phyloP scores from a whole-genome alignment of 2,888 invertebrate species.

The Machimus atricapillus region DNA sequence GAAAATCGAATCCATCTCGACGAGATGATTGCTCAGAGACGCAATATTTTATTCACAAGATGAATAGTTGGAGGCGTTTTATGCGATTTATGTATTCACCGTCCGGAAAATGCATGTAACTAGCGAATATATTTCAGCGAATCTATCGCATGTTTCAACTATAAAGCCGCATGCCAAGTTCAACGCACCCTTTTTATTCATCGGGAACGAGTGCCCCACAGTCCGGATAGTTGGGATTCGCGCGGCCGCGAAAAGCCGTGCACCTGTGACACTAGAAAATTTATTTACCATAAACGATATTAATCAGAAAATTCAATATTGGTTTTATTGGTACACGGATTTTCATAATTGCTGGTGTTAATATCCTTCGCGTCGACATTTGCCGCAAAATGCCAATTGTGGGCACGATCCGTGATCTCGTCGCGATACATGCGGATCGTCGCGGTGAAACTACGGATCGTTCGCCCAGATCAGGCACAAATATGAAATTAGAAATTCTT shows the following conservation, averaged over 20 bases:
- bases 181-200: constrained; percentile 9
- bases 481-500: constrained; percentile 30
- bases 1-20: constrained; percentile 11
- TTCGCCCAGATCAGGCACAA: neutral
- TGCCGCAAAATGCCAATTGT: constrained; percentile 1
- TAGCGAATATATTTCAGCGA: neutral
- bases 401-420: neutral
- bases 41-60: constrained; percentile 26
- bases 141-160: constrained; percentile 1
- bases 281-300: constrained; percentile 18
- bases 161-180: constrained; percentile 3
- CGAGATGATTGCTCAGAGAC: constrained; percentile 22
- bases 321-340: constrained; percentile 13
- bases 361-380: neutral
- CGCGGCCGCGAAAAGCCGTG: neutral
- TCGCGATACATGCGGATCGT: neutral
- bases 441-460: neutral
- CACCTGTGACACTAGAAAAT: constrained; percentile 32
- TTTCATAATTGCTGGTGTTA: constrained; percentile 26
- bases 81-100: constrained; percentile 25
- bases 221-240: neutral
- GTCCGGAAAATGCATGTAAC: constrained; percentile 24
- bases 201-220: neutral
- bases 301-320: constrained; percentile 21
- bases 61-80: constrained; percentile 39